Evolutionary conservation across 2,797 vertebrate species (phyloP), one percentile per base, ranked within the genome.

Genomic region (Moxostoma hubbsi): DNA sequence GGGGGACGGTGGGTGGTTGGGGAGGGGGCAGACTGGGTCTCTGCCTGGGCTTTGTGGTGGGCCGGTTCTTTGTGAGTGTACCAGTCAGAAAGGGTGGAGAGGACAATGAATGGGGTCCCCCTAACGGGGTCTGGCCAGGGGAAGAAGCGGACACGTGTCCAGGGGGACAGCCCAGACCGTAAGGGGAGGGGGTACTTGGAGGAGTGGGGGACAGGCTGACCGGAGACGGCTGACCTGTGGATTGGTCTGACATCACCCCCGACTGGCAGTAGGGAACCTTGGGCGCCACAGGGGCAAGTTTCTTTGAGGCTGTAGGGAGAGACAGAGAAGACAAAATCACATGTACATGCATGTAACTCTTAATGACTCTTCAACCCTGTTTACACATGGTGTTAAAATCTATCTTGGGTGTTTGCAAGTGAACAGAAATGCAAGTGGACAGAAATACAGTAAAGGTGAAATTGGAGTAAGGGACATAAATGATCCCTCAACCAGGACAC

Each of bases 191-290:
- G 77, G 97, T 97, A 89, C 95, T 96, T 1, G 97, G 97, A 71
- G 96, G 96, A 71, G 96, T 97, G 57, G 97, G 96, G 78, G 97
- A 97, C 83, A 96, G 92, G 93, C 96, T 97, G 90, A 95, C 95
- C 1, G 96, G 96, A 84, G 96, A 97, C 0, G 96, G 97, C 93
- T 97, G 96, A 90, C 96, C 94, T 47, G 94, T 91, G n/a, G 95
- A 94, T 88, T 94, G 96, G 85, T 97, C 96, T 53, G 95, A 93
- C 91, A 94, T 90, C 81, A 93, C 89, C 77, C 96, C 94, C 11
- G 94, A 92, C 89, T 96, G 96, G 89, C 90, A 90, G 9, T 95
- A 96, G 7, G 96, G 94, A 79, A 94, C 94, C 92, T 97, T 97
- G 75, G 97, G 95, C 18, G 96, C 94, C 82, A 96, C 93, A 5